Conservation (phyloP, 2,113 vertebrate genomes). For the Stigmatopora argus region DNA sequence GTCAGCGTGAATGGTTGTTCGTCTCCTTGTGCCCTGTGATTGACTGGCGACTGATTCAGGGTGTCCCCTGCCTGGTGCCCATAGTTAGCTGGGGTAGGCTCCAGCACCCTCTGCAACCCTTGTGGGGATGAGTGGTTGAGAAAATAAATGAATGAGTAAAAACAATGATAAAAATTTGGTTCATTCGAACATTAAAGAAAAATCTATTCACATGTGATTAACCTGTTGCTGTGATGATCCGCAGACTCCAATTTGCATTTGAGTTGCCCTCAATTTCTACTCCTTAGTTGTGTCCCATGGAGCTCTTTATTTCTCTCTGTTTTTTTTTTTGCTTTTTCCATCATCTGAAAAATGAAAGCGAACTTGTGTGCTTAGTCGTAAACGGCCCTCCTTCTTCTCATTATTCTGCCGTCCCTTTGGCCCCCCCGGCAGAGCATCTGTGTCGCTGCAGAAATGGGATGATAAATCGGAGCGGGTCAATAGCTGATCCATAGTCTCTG, state of each 20-base stretch:
- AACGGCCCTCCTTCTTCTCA: conserved; percentile 54
- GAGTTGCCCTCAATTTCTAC: not conserved
- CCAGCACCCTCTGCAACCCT: no score
- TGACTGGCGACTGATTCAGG: no score
- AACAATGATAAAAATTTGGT: no score
- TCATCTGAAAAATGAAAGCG: conserved; percentile 58
- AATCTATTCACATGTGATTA: no score
- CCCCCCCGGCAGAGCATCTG: conserved; percentile 29
- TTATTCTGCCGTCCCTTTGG: conserved; percentile 62
- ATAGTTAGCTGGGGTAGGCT: no score
- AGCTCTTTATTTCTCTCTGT: no score
- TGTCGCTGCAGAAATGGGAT: conserved; percentile 52
- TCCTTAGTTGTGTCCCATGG: not conserved
- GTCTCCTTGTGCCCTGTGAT: no score
- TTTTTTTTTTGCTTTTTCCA: conserved; percentile 11
- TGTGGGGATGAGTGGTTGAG: no score
- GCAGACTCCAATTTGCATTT: not conserved
- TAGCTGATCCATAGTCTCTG: conserved; percentile 67
- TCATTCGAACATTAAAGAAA: no score
- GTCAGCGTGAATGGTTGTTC: no score
- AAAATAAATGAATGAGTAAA: no score
- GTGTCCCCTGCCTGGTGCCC: no score
- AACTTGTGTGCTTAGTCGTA: conserved; percentile 57
- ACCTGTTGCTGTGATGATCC: not conserved
- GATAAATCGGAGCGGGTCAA: conserved; percentile 64